phyloP scores from a whole-genome alignment of 2,888 invertebrate species.

The Psylliodes chrysocephalus region DNA sequence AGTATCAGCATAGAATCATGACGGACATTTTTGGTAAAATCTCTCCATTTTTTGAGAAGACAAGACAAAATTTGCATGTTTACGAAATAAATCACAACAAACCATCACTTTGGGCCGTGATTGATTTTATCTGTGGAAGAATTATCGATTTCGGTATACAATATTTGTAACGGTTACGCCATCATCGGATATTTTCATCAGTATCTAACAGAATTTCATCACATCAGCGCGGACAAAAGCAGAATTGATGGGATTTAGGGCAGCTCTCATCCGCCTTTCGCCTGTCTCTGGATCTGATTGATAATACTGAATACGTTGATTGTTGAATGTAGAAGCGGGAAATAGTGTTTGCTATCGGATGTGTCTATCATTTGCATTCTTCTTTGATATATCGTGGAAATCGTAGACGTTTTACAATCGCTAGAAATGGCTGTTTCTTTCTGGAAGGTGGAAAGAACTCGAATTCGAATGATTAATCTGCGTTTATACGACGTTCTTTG shows the following conservation, averaged over 20 bases:
- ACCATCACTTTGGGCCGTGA: background rate
- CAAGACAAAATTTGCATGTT: no score
- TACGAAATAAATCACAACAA: no score
- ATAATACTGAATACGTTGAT: slow-evolving; percentile 43
- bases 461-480: no score
- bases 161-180: slow-evolving; percentile 2
- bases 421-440: background rate
- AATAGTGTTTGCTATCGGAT: slow-evolving; percentile 41
- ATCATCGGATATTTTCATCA: slow-evolving; percentile 25
- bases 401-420: slow-evolving; percentile 11
- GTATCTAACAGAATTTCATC: slow-evolving; percentile 34
- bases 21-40: no score
- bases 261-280: slow-evolving; percentile 44
- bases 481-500: no score
- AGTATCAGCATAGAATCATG: no score
- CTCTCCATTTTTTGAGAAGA: no score
- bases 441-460: no score
- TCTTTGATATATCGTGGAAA: slow-evolving; percentile 17
- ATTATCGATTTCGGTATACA: slow-evolving; percentile 6
- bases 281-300: slow-evolving; percentile 47
- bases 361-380: slow-evolving; percentile 43
- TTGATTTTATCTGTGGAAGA: background rate
- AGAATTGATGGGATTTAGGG: slow-evolving; percentile 36
- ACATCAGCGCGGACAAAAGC: slow-evolving; percentile 31
- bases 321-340: slow-evolving; percentile 32